Evolutionary conservation across 2,113 vertebrate genomes (phyloP).

Genomic region (Salvator merianae): DNA sequence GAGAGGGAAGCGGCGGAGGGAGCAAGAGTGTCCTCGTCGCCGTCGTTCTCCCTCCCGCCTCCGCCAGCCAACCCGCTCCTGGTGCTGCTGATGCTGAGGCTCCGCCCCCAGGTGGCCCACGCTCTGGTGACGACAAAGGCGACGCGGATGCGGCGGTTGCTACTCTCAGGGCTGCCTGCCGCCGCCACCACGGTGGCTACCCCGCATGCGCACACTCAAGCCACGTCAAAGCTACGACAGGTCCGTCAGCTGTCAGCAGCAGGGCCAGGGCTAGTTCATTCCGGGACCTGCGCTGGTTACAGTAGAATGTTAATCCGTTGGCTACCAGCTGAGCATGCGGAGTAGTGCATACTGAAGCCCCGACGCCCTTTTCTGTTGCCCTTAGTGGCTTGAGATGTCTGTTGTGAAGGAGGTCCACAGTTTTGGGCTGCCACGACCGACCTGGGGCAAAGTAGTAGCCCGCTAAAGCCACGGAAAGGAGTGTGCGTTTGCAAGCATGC

Average conservation of each 20-base stretch:
- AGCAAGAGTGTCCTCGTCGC: rapidly evolving
- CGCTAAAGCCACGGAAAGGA: background rate
- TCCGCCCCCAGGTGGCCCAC: background rate
- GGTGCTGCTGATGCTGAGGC: background rate
- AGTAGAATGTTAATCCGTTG: background rate
- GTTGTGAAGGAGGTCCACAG: too few species aligned
- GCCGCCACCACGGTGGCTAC: background rate
- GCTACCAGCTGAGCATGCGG: background rate
- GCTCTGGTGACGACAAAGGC: background rate
- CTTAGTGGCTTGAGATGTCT: background rate
- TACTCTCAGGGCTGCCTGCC: background rate
- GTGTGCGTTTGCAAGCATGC: too few species aligned
- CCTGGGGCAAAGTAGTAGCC: too few species aligned
- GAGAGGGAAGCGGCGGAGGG: background rate
- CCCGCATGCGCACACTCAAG: background rate
- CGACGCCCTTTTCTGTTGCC: background rate
- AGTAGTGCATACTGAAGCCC: background rate
- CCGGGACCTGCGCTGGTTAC: background rate
- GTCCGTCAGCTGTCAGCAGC: background rate
- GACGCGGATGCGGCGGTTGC: background rate
- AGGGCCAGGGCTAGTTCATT: background rate
- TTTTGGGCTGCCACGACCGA: too few species aligned
- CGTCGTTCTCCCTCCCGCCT: background rate
- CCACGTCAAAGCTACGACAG: background rate
- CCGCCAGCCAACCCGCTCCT: background rate